Conservation (phyloP, 2,113 vertebrate genomes). For the Camelus dromedarius region DNA sequence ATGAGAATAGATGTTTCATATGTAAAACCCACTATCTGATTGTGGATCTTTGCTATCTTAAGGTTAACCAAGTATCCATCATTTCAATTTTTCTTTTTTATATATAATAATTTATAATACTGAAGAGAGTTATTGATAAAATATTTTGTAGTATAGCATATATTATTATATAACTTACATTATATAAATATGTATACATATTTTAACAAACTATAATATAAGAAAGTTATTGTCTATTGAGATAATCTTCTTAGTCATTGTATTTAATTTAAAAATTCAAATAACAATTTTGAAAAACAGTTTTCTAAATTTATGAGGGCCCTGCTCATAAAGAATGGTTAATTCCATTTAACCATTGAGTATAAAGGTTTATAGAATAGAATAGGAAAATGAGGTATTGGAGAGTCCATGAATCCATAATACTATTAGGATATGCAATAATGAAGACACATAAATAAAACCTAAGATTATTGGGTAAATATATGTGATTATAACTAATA, state of each 20-base stretch:
- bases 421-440: not conserved
- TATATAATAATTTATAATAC: not conserved
- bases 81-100: not conserved
- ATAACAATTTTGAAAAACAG: not conserved
- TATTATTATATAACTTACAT: not conserved
- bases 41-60: not conserved
- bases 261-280: conserved; percentile 51
- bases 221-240: not conserved
- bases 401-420: not conserved
- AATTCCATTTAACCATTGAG: not conserved
- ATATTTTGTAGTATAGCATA: not conserved
- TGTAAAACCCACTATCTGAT: not conserved
- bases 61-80: not conserved
- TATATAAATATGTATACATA: not conserved
- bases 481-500: not conserved
- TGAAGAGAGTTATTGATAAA: not conserved
- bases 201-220: not conserved
- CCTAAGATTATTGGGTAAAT: not conserved
- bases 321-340: not conserved
- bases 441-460: not conserved
- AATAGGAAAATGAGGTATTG: not conserved
- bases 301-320: not conserved
- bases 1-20: not conserved
- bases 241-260: not conserved
- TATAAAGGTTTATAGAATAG: not conserved